Evolutionary conservation across 2,113 vertebrate species (phyloP), one percentile per base, ranked within the genome.

Genomic region (Leiothrix lutea): DNA sequence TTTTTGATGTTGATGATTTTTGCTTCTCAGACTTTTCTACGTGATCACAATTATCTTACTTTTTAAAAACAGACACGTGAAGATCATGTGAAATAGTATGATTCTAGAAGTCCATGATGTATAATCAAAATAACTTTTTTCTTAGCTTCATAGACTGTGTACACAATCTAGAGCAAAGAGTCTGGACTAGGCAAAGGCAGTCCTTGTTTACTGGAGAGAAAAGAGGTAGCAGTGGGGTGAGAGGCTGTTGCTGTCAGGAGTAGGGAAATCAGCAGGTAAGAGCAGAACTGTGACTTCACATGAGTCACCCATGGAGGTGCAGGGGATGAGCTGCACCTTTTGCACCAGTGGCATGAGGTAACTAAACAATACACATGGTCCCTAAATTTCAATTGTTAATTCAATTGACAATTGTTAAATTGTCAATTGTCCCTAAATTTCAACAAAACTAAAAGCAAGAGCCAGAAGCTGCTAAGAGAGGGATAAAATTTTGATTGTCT

Each of bases 251-350:
- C 23, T 33, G 50, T 61, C 5, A 1, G 16, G 9, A 28, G 11
- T 0, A 80, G 22, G 22, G 50, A 66, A 83, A 94, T 13, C 80
- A 84, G 21, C 22, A 48, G 47, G 47, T 48, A 24, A 48, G 47
- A 48, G 47, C 47, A 73, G 54, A 91, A 56, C 19, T 4, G 0
- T 0, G 3, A 35, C 11, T 77, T 66, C 5, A 4, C 19, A 14
- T 0, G 3, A 86, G n/a, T 36, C 70, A 1, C 9, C 8, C 6
- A 13, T 1, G 0, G 11, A 81, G 29, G 9, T 38, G 13, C 45
- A 80, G 18, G 24, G 24, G 11, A 65, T 5, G 3, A 79, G 31
- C 19, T 53, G 80, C 12, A 57, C 15, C 21, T 62, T 70, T 36
- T 74, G 53, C 54, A 74, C 13, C 26, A 88, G 24, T 9, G 15